phyloP scores from a whole-genome alignment of 1,140 invertebrate species.

The Drosophila pachea region DNA sequence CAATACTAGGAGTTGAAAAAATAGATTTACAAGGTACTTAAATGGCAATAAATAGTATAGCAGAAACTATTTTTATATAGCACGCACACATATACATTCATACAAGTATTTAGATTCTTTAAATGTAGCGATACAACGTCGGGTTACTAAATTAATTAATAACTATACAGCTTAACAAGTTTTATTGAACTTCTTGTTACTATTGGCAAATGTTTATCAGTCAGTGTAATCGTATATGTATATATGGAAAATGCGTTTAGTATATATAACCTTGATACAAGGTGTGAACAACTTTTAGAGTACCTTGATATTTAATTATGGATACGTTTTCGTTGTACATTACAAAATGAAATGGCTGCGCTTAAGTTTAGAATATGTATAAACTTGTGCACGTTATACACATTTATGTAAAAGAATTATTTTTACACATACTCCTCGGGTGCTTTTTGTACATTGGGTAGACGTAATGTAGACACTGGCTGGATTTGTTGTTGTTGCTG shows the following conservation, averaged over 20 bases:
- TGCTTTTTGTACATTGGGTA: slow-evolving; percentile 85
- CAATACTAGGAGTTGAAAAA: slow-evolving; percentile 36
- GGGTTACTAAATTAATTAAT: slow-evolving; percentile 7
- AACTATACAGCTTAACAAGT: slow-evolving; percentile 13
- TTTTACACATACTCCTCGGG: slow-evolving; percentile 88
- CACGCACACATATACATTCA: slow-evolving; percentile 57
- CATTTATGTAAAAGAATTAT: slow-evolving; percentile 26
- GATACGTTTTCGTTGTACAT: slow-evolving; percentile 64
- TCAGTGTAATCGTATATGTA: slow-evolving; percentile 40
- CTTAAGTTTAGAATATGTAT: slow-evolving; percentile 44
- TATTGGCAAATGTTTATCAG: slow-evolving; percentile 44
- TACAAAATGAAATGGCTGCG: slow-evolving; percentile 63
- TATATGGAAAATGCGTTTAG: slow-evolving; percentile 51
- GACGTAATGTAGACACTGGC: slow-evolving; percentile 82
- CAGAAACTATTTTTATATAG: slow-evolving; percentile 68
- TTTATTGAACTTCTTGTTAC: slow-evolving; percentile 6
- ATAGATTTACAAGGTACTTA: slow-evolving; percentile 56
- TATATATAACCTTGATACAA: slow-evolving; percentile 78
- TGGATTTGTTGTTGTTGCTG: slow-evolving; percentile 41
- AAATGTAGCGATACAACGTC: slow-evolving; percentile 7
- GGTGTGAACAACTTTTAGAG: slow-evolving; percentile 49
- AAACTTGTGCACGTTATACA: slow-evolving; percentile 41
- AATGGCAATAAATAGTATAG: slow-evolving; percentile 67
- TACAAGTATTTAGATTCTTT: slow-evolving; percentile 16
- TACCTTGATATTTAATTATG: slow-evolving; percentile 10